A percentile compares a stretch with the other conserved stretches of the same genome.
phyloP scores from a whole-genome alignment of 1,140 invertebrate genomes.

The Bactericera cockerelli region DNA sequence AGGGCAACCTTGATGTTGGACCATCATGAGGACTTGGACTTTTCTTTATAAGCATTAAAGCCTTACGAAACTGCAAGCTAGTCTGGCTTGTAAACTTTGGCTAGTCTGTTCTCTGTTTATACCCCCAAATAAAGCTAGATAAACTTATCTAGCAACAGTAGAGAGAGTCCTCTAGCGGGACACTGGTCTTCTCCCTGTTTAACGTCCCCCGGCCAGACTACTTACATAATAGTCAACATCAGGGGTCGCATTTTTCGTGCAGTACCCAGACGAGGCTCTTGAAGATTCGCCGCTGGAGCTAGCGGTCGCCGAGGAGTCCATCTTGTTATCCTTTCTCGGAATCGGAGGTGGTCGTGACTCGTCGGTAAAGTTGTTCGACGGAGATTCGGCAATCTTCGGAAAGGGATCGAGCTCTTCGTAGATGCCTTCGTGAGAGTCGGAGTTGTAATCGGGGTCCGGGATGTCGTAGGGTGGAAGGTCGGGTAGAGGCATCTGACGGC shows the following conservation, averaged over 20 bases:
- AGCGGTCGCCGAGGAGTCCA: not conserved
- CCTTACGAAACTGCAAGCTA: no score
- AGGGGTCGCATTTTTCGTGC: not conserved
- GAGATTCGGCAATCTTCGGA: no score
- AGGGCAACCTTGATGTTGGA: no score
- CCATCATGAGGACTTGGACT: no score
- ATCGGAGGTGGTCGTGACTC: not conserved
- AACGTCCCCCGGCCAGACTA: no score
- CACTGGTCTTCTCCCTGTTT: no score
- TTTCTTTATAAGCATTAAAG: no score
- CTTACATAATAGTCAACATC: conserved; percentile 1
- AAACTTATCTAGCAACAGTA: no score
- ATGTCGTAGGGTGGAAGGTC: not conserved
- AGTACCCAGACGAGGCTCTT: not conserved
- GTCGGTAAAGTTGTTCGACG: not conserved
- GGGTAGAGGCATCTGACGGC: not conserved
- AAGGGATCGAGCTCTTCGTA: not conserved
- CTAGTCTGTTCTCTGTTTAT: no score
- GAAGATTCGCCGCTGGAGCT: not conserved
- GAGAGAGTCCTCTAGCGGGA: no score
- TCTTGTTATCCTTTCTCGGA: not conserved
- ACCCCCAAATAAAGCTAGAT: no score
- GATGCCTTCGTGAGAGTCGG: not conserved
- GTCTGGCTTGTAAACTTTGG: no score
- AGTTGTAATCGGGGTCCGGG: not conserved